Evolutionary conservation across 2,797 vertebrate genomes (phyloP).

Genomic region (Gambelia wislizenii): DNA sequence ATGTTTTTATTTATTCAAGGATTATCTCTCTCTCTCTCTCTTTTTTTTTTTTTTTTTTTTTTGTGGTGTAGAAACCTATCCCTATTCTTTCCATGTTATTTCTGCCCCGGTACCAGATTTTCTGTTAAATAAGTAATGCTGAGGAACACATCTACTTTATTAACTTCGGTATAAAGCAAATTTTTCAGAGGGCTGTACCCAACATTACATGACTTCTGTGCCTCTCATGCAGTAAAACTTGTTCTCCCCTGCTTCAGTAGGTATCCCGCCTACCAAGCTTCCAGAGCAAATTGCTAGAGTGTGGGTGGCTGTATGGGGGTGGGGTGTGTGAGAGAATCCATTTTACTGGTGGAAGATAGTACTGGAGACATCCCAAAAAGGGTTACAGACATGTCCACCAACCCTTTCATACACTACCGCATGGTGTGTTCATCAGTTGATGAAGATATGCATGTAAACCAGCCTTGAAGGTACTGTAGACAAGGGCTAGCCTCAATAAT

Average conservation of each 20-base stretch:
- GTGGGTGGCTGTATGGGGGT: not conserved
- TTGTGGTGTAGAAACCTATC: too few species aligned
- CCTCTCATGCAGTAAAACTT: not conserved
- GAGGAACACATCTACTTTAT: too few species aligned
- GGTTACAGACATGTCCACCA: too few species aligned
- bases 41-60: too few species aligned
- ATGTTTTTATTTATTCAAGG: too few species aligned
- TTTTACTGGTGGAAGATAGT: not conserved
- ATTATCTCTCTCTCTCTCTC: too few species aligned
- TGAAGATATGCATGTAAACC: not conserved
- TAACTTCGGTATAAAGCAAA: too few species aligned
- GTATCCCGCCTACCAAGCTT: not conserved
- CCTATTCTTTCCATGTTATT: too few species aligned
- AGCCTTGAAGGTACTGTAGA: not conserved
- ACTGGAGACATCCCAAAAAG: not conserved
- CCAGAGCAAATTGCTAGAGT: not conserved
- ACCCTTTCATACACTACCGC: not conserved
- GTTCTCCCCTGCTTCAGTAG: not conserved
- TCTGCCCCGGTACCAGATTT: too few species aligned
- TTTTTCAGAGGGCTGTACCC: not conserved
- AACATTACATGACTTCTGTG: not conserved
- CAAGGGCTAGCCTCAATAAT: slow-evolving; percentile 1
- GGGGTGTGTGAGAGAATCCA: not conserved
- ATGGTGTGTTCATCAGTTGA: not conserved
- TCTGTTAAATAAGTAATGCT: too few species aligned